Evolutionary conservation across 2,113 vertebrate genomes (phyloP), one percentile per base, ranked within the genome.

Genomic region (Eurypyga helias): DNA sequence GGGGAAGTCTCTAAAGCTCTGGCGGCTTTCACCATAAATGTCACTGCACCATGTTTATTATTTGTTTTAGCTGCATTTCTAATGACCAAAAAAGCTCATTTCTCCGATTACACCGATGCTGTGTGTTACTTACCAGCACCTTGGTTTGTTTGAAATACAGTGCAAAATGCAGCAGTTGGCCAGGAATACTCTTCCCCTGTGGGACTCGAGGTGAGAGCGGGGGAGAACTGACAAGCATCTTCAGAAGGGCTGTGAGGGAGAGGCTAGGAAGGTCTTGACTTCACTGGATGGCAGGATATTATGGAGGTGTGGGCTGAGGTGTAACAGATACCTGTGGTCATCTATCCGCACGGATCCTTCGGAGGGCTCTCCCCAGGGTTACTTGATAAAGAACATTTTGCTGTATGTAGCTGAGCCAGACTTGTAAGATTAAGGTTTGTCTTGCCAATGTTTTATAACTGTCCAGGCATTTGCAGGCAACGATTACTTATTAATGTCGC

Each of bases 21-120:
- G 89, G 80, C 6, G 84, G 94, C 85, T 95, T 95, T 97, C 93
- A 92, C 92, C 90, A 80, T 96, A 97, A 97, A 97, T 97, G 96
- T 97, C 97, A 97, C 79, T 16, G 72, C 62, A 38, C 89, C 46
- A 4, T 93, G 87, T 97, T 97, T 97, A 96, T 97, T 97, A 90
- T 97, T 97, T 97, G 87, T 77, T 96, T 97, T 96, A 90, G 90
- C 87, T 96, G 96, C 48, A 13, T 96, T 94, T 93, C 90, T 93
- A 97, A 98, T 91, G 95, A 96, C 94, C 60, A 41, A 95, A 96
- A 41, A 93, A 75, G 54, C 87, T 87, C 71, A 10, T 81, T 96
- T 95, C 92, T 97, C 94, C 58, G 84, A 91, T 97, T 96, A 94
- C 97, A 82, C 49, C 2, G 1, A 92, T 70, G 72, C 89, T 72